Conservation (phyloP, 2,888 invertebrate species). For the Cyclophora punctaria region DNA sequence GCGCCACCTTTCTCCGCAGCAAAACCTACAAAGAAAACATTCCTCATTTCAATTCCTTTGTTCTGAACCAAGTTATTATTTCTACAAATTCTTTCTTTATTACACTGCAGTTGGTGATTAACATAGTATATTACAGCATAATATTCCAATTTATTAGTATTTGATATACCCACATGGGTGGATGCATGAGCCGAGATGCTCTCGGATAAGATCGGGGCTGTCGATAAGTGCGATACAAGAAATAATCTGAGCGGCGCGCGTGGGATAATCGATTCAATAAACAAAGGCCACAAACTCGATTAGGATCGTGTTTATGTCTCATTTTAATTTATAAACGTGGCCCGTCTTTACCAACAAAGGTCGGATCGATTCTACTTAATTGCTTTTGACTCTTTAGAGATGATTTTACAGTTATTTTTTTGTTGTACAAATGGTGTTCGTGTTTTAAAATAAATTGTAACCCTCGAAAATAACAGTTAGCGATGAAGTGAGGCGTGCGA, state of each 20-base stretch:
- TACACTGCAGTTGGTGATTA: constrained; percentile 14
- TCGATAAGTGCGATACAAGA: constrained; percentile 40
- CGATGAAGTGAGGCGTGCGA: constrained; percentile 45
- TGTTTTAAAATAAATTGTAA: constrained; percentile 26
- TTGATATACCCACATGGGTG: constrained; percentile 21
- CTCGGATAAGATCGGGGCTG: constrained; percentile 39
- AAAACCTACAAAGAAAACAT: constrained; percentile 11
- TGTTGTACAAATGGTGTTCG: constrained; percentile 12
- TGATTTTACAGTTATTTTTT: constrained; percentile 5
- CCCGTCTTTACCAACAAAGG: constrained; percentile 15
- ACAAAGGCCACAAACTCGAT: constrained; percentile 46
- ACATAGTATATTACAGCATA: constrained; percentile 4
- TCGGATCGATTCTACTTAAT: constrained; percentile 13
- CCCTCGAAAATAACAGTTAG: constrained; percentile 42
- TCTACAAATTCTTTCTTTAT: constrained; percentile 10
- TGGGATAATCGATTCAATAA: constrained; percentile 57
- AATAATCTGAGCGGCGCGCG: constrained; percentile 37
- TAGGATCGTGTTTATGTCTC: constrained; percentile 41
- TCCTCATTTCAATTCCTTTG: constrained; percentile 15
- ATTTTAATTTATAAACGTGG: constrained; percentile 30
- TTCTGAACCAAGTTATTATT: constrained; percentile 1
- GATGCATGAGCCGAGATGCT: constrained; percentile 37
- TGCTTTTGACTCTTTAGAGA: constrained; percentile 6
- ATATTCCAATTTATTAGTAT: constrained; percentile 10
- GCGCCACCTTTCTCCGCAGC: constrained; percentile 3